Percentiles rank a stretch among this genome's conserved stretches.
These are phyloP conservation scores for Limnephilus auricula DNA, from an alignment of 2,888 invertebrate species.

Conservation along the genomic window DNA sequence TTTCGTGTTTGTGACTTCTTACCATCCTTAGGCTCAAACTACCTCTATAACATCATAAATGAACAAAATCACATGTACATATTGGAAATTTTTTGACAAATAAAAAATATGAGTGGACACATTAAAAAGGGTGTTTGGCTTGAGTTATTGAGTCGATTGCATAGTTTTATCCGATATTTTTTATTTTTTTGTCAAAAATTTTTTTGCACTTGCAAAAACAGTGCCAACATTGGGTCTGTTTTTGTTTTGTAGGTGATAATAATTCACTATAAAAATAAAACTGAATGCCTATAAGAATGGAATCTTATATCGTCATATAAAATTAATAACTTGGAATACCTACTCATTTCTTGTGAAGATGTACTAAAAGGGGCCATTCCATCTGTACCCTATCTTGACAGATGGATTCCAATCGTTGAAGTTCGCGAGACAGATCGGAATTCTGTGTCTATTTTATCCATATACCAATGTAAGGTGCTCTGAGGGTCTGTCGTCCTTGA, in stretches of 20 bases:
- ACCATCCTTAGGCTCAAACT: no score
- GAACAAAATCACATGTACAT: no score
- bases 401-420: not conserved
- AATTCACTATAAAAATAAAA: not conserved
- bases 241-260: not conserved
- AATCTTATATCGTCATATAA: not conserved
- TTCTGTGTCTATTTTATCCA: not conserved
- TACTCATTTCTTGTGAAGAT: not conserved
- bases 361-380: not conserved
- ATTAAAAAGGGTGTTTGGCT: not conserved
- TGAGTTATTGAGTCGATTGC: not conserved
- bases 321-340: not conserved
- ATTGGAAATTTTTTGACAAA: no score
- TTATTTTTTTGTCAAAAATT: not conserved
- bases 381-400: not conserved
- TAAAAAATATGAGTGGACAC: no score
- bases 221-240: not conserved
- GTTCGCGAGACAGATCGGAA: not conserved
- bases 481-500: no score
- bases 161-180: not conserved
- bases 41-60: no score
- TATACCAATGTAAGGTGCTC: not conserved
- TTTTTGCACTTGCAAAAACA: not conserved
- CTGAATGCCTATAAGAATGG: not conserved
- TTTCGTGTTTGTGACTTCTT: no score